Evolutionary conservation across 2,113 vertebrate genomes (phyloP).

Genomic region (Pogona vitticeps): DNA sequence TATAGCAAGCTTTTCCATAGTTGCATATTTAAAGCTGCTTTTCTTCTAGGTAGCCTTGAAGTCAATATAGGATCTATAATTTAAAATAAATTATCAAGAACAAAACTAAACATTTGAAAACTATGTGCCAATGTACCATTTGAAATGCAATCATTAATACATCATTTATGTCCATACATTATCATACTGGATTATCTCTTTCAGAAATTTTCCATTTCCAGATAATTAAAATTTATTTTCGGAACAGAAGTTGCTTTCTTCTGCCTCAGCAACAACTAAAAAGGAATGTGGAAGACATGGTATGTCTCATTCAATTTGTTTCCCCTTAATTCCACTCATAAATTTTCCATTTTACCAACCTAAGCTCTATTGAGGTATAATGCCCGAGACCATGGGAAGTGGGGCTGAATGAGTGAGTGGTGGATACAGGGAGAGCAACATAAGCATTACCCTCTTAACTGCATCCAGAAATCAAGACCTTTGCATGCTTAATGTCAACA

Average conservation of each 20-base stretch:
- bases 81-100: slow-evolving; percentile 1
- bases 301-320: slow-evolving; percentile 11
- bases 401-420: too few species aligned
- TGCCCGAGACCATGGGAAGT: too few species aligned
- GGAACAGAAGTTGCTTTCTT: slow-evolving; percentile 31
- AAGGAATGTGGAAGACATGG: slow-evolving; percentile 6
- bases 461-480: slow-evolving; percentile 26
- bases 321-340: neutral
- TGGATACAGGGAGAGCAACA: too few species aligned
- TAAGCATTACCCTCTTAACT: slow-evolving; percentile 1
- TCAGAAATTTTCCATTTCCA: slow-evolving; percentile 45
- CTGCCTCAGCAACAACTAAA: slow-evolving; percentile 26
- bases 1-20: neutral
- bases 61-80: neutral
- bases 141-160: slow-evolving; percentile 4
- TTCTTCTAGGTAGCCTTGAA: neutral
- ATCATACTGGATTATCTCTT: slow-evolving; percentile 28
- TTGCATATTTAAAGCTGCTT: neutral
- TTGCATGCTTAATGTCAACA: neutral
- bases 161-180: slow-evolving; percentile 23
- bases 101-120: slow-evolving; percentile 46
- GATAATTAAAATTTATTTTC: slow-evolving; percentile 39
- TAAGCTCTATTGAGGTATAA: too few species aligned
- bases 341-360: too few species aligned
- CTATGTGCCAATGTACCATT: slow-evolving; percentile 25